Percentiles rank a stretch among this genome's conserved stretches.
Conservation (phyloP, 2,797 vertebrate genomes). For the Clarias pachynema region DNA sequence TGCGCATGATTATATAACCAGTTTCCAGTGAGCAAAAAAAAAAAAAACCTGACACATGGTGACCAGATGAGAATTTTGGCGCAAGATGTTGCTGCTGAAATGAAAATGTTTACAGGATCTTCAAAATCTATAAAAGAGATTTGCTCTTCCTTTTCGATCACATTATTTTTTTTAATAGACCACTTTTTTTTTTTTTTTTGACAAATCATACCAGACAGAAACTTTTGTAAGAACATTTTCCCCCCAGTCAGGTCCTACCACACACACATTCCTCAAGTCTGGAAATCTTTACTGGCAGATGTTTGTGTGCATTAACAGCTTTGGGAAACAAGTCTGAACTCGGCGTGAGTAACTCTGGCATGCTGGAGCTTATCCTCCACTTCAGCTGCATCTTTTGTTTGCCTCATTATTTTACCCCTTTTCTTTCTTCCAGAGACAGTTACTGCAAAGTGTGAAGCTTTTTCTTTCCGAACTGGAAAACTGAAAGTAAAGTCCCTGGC, state of each 20-base stretch:
- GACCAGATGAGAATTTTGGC: background rate
- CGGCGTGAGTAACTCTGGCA: conserved; percentile 54
- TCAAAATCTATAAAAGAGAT: background rate
- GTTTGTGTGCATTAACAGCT: conserved; percentile 52
- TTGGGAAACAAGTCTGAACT: conserved; percentile 70
- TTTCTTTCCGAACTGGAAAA: conserved; percentile 6
- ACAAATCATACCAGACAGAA: background rate
- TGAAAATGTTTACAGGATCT: background rate
- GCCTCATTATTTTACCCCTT: conserved; percentile 17
- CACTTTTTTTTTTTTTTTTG: background rate
- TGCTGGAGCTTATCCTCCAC: conserved; percentile 34
- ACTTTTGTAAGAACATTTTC: background rate
- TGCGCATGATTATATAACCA: background rate
- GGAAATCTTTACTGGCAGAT: conserved; percentile 27
- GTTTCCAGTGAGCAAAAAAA: background rate
- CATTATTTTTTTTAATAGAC: background rate
- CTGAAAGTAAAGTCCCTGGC: conserved; percentile 2
- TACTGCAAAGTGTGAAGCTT: background rate
- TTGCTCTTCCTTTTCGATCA: background rate
- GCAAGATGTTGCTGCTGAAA: background rate
- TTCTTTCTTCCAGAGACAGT: background rate
- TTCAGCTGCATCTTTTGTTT: conserved; percentile 12
- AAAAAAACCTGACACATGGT: background rate
- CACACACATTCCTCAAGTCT: conserved; percentile 37
- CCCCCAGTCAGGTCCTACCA: background rate